Percentiles rank a stretch among this genome's conserved stretches.
These are phyloP conservation scores for Netelia melanura DNA, from an alignment of 2,888 invertebrate species.

Conservation along the genomic window DNA sequence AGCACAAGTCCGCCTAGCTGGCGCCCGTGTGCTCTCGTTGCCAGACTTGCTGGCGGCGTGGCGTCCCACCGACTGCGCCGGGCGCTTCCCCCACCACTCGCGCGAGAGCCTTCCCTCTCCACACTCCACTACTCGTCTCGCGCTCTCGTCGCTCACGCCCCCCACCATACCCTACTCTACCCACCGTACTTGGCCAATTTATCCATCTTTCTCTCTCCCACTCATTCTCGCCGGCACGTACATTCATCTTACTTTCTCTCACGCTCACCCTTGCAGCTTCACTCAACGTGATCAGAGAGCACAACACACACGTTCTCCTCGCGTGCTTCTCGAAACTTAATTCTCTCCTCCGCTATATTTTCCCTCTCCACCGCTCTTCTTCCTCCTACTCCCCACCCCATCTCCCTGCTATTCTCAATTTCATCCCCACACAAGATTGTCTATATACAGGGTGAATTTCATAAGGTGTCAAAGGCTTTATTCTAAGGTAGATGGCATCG, in stretches of 20 bases:
- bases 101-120: conserved; percentile 19
- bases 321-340: not conserved
- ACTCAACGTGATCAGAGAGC: not conserved
- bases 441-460: too few species aligned
- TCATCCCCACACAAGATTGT: not conserved
- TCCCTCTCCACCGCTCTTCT: not conserved
- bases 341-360: not conserved
- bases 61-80: conserved; percentile 81
- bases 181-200: not conserved
- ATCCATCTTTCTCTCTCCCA: not conserved
- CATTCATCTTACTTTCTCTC: conserved; percentile 13
- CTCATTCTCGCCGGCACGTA: not conserved
- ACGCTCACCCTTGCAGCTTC: conserved; percentile 28
- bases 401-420: conserved; percentile 23
- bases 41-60: conserved; percentile 83
- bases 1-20: conserved; percentile 68
- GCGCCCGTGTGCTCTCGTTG: conserved; percentile 79
- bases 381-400: conserved; percentile 20
- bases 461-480: too few species aligned
- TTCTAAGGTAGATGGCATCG: too few species aligned
- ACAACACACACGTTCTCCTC: not conserved
- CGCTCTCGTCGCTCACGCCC: conserved; percentile 9
- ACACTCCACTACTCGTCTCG: conserved; percentile 4
- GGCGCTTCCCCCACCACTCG: conserved; percentile 59
- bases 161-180: conserved; percentile 1